Percentiles rank a stretch among this genome's conserved stretches.
Conservation (phyloP, 2,888 invertebrate species). For the Tetropium fuscum region DNA sequence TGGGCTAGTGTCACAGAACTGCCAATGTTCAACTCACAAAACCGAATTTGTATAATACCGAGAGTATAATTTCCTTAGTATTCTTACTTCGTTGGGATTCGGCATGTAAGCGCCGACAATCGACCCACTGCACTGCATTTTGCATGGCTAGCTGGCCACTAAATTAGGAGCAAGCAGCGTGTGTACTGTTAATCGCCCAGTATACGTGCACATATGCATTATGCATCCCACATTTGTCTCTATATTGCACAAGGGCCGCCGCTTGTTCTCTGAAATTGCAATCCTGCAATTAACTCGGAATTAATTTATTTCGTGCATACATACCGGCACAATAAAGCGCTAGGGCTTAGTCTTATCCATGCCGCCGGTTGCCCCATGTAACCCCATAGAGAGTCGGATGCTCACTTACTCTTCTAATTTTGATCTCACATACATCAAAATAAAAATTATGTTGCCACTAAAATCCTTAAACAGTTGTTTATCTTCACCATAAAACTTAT, state of each 20-base stretch:
- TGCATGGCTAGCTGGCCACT: slow-evolving; percentile 20
- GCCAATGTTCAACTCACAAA: too few relatives aligned
- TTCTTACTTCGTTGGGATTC: background rate
- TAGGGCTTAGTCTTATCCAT: slow-evolving; percentile 33
- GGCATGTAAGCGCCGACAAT: background rate
- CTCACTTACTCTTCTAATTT: too few relatives aligned
- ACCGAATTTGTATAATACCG: too few relatives aligned
- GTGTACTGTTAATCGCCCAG: slow-evolving; percentile 26
- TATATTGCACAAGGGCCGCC: slow-evolving; percentile 33
- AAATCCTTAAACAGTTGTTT: too few relatives aligned
- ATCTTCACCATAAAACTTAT: too few relatives aligned
- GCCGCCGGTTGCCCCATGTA: slow-evolving; percentile 11
- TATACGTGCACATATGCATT: slow-evolving; percentile 42
- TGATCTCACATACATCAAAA: too few relatives aligned
- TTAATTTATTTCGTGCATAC: slow-evolving; percentile 32
- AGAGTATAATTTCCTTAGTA: background rate
- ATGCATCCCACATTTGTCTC: slow-evolving; percentile 43
- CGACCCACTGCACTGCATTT: slow-evolving; percentile 24
- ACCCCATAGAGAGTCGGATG: too few relatives aligned
- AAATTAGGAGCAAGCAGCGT: slow-evolving; percentile 26
- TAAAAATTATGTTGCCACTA: too few relatives aligned
- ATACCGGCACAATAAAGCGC: slow-evolving; percentile 24
- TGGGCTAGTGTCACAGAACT: too few relatives aligned
- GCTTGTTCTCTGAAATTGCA: slow-evolving; percentile 11
- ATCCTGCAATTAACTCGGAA: slow-evolving; percentile 30